Evolutionary conservation across 1,140 invertebrate genomes (phyloP).

Genomic region (Caligus rogercresseyi): DNA sequence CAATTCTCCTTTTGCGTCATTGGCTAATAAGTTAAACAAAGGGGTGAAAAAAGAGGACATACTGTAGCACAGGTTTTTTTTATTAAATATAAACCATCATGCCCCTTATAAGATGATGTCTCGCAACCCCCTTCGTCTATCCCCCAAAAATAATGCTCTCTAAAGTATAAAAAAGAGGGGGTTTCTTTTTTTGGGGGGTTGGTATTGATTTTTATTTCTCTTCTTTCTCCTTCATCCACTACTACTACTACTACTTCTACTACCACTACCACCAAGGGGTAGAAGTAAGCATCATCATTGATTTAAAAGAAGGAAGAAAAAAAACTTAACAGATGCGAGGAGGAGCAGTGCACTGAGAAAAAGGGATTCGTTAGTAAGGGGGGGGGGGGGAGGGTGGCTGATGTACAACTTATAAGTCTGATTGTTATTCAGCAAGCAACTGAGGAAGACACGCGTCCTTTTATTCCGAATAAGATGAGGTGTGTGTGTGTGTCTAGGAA

Average conservation of each 20-base stretch:
- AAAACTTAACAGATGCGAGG: background rate
- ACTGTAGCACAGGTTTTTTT: too few relatives aligned
- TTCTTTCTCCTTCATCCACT: background rate
- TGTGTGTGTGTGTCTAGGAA: too few relatives aligned
- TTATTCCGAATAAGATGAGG: too few relatives aligned
- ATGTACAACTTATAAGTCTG: background rate
- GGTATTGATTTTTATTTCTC: background rate
- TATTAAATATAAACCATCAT: too few relatives aligned
- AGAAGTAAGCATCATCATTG: background rate
- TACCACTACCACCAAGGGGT: too few relatives aligned
- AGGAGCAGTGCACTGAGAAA: background rate
- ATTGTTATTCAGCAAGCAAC: background rate
- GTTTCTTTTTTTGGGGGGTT: too few relatives aligned
- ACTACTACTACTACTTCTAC: too few relatives aligned
- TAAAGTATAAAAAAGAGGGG: too few relatives aligned
- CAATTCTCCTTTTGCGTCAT: background rate
- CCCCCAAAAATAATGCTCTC: background rate
- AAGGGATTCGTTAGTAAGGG: background rate
- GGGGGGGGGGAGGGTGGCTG: background rate
- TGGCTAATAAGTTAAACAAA: background rate
- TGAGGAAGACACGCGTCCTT: background rate
- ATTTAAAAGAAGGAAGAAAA: background rate
- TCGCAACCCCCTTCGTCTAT: background rate
- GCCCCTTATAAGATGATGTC: background rate
- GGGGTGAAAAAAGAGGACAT: background rate